Evolutionary conservation across 2,888 invertebrate species (phyloP), one percentile per base, ranked within the genome.

Genomic region (Ctena decussata): DNA sequence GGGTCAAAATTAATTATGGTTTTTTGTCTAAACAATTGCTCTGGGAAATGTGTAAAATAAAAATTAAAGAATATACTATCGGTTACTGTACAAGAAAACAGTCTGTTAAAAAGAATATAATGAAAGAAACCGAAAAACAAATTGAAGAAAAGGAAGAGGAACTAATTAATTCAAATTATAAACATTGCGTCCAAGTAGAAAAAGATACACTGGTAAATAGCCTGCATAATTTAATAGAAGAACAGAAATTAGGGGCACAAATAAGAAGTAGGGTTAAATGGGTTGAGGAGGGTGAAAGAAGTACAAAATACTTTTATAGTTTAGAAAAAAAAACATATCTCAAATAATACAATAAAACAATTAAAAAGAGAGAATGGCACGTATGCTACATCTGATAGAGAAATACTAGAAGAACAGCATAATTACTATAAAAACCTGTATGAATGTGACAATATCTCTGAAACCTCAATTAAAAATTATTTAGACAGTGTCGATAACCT

Each of bases 221-320:
- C 5, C 18, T 60, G 6, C 60, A 60, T 30, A 5, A 6, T 6
- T 11, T 60, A 18, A 60, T 60, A 27, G 27, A 60, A 30, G 1
- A 60, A 60, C 60, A 60, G 18, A 60, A 60, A 5, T 6, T 30
- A 21, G 41, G 44, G 0, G 65, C 65, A 12, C 60, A 76, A 57
- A 39, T 65, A 35, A 76, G 76, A 65, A 41, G 37, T 21, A 39
- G 76, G 27, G 60, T 41, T 2, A 60, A 65, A 44, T 60, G 30
- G 30, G 30, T 65, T 6, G 76, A 76, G 30, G 39, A 76, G 35
- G 60, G 76, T 1, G 75, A 75, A 39, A 76, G 41, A 21, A 18
- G 35, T 24, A 11, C 41, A n/a, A n/a, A 74, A 37, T 65, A 57
- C 27, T 53, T 74, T 97, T 97, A 92, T 96, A 96, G 73, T n/a